Base-by-base conservation (phyloP, 1,140 invertebrate species). In the Diorhabda carinulata region DNA sequence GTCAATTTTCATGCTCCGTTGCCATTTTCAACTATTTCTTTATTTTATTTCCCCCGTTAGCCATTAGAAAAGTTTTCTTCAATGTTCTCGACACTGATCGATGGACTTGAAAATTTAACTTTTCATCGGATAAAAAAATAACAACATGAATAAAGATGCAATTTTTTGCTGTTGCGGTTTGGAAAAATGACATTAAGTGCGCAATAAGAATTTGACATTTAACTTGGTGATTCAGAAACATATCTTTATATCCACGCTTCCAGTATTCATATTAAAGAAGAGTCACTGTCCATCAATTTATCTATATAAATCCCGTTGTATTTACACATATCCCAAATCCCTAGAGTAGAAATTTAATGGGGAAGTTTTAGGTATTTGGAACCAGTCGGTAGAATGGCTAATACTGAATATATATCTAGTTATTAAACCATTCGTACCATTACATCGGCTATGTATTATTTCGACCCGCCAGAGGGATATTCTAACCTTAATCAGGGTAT, bases 81-180 rank as follows among this genome's bases (percentile, higher is more conserved):
- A 43, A 41, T 62, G 41, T 62, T 62, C 61, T 62, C 44, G 43
- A 43, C 61, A 62, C 61, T 62, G 61, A 62, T 62, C 61, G 61
- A 62, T 62, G 61, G 44, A 62, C 41, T 62, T 44, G 61, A 62
- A 62, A 62, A 62, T 62, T 62, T 41, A 10, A 62, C 43, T 62
- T 62, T 62, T 62, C 61, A 43, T 44, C 41, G 61, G 61, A 43
- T 62, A 62, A n/a, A 44, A 8, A 43, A 62, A 62, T 43, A 62
- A 4, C 7, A 4, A 2, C 25, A 41, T 60, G 40, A 60, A 6
- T 25, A 25, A 25, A 25, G 25, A 25, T 25, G 25, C 25, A 25
- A 25, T 25, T 25, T 25, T 25, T 25, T 25, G 25, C 25, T 25
- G 25, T 25, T 25, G 25, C 25, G 25, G 25, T 25, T 25, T 25